Conservation (phyloP, 2,888 invertebrate species). For the Labia minor region DNA sequence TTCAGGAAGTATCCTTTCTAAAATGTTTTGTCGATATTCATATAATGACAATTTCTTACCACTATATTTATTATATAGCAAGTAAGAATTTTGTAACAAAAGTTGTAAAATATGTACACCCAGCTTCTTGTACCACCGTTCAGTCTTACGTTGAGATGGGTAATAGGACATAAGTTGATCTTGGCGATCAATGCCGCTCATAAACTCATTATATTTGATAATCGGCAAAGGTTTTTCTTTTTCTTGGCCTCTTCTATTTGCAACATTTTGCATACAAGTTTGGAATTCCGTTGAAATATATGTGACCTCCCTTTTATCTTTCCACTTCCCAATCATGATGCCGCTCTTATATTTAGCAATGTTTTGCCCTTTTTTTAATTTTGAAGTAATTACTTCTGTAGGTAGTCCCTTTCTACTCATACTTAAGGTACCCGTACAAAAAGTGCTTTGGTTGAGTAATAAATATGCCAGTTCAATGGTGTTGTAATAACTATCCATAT, state of each 20-base stretch:
- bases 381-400: no score
- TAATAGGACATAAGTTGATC: constrained; percentile 30
- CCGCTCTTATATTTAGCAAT: no score
- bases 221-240: constrained; percentile 26
- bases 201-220: constrained; percentile 27
- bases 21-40: no score
- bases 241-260: constrained; percentile 23
- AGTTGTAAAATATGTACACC: constrained; percentile 27
- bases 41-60: no score
- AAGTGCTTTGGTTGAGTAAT: constrained; percentile 19
- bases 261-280: constrained; percentile 24
- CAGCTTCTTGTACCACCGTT: constrained; percentile 29
- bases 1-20: no score
- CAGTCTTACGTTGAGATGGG: constrained; percentile 27
- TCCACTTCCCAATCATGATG: no score
- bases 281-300: no score
- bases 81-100: background rate
- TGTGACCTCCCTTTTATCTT: no score
- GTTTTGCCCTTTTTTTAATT: no score
- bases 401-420: no score
- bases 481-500: constrained; percentile 26
- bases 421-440: no score
- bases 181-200: constrained; percentile 27
- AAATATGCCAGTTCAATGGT: constrained; percentile 24
- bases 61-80: no score